Base-by-base conservation (phyloP, 2,888 invertebrate genomes). In the Oligia fasciuncula region DNA sequence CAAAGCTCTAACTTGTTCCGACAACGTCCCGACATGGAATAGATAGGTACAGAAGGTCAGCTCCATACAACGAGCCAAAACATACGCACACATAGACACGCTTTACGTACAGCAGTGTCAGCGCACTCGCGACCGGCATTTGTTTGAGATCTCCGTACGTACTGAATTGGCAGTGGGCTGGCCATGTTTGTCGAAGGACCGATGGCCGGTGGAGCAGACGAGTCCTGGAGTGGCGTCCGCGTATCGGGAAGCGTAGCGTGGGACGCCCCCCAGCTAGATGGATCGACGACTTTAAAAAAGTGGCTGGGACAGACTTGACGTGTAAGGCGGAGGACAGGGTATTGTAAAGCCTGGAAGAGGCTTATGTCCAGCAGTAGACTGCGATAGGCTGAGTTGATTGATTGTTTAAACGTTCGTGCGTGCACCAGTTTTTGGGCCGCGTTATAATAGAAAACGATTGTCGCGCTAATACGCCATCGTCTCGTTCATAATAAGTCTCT, bases 1-100 rank as follows among this genome's bases (percentile, higher is more conserved):
- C 94, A 94, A 92, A 93, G 90, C 90, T 89, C 89, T 91, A 93
- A 94, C 93, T 94, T 92, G 91, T 90, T 90, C 86, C 88, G 90
- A 92, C 92, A 90, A 85, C 89, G 91, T 92, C 87, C 17, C 3
- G 62, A 0, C 29, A 68, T 11, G 14, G 40, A 40, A 14, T 57
- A 78, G 8, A 49, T 23, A 63, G 4, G 0, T 4, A 2, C 67
- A 80, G 83, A 83, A 83, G 62, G 40, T 14, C 2, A 0, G 14
- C 5, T 40, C 4, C 0, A 40, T 14, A 14, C 43, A 43, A 51
- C 14, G 4, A 51, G 14, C 5, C 17, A 49, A 46, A 46, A 23
- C 8, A 13, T 8, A 43, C 40, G 9, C 66, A 66, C 6, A 43
- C 23, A 14, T 14, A 23, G 5, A 23, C 5, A 23, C 2, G 13